A percentile compares a stretch with the other conserved stretches of the same genome.
These are phyloP conservation scores for Epinotia demarniana DNA, from an alignment of 2,888 invertebrate genomes.

Conservation along the genomic window DNA sequence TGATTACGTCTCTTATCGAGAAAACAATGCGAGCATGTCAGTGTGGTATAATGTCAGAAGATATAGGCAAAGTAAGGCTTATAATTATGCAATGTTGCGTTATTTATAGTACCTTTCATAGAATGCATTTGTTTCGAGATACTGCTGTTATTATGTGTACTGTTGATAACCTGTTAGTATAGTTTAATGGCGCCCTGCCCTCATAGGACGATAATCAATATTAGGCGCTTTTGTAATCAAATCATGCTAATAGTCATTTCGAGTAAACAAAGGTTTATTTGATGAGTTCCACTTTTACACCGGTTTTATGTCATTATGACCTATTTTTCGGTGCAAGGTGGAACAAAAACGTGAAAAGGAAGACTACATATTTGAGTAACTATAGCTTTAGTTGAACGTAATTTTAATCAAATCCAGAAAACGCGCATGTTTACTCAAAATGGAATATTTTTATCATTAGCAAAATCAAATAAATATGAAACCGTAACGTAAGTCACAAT, in stretches of 20 bases:
- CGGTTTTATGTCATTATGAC: background rate
- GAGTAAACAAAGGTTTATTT: conserved; percentile 34
- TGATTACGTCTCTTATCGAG: too few species aligned
- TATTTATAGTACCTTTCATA: background rate
- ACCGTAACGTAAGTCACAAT: conserved; percentile 8
- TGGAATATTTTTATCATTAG: too few species aligned
- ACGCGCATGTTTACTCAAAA: too few species aligned
- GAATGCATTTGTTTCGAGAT: background rate
- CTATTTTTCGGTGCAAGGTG: background rate
- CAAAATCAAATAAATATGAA: background rate
- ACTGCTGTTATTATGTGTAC: conserved; percentile 7
- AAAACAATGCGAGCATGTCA: too few species aligned
- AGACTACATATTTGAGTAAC: too few species aligned
- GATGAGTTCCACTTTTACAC: conserved; percentile 24
- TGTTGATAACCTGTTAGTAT: conserved; percentile 41
- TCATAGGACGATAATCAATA: conserved; percentile 59
- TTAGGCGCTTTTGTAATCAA: conserved; percentile 52
- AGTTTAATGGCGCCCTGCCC: conserved; percentile 50
- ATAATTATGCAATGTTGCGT: too few species aligned
- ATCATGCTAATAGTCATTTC: conserved; percentile 55
- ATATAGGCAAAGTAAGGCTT: too few species aligned
- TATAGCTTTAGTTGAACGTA: too few species aligned
- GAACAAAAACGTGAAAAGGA: background rate
- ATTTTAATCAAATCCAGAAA: too few species aligned
- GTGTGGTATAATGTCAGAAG: too few species aligned